Conservation (phyloP, 2,888 invertebrate genomes). For the Epinotia nisella region DNA sequence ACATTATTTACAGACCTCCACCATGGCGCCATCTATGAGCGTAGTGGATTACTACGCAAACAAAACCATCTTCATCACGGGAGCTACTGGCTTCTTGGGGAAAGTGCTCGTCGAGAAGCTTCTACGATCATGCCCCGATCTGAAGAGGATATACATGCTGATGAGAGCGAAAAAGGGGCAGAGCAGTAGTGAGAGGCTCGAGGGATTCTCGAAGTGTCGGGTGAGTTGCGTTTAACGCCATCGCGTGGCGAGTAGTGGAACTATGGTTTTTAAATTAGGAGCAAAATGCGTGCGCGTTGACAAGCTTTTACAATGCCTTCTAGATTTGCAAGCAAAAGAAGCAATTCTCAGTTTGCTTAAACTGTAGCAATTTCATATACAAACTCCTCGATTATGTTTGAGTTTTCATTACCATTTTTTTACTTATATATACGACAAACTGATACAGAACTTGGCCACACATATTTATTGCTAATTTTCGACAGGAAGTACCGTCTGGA, state of each 20-base stretch:
- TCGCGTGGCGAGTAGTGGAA: slow-evolving; percentile 45
- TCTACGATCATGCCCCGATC: slow-evolving; percentile 87
- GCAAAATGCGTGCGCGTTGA: no score
- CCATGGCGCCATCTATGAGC: slow-evolving; percentile 70
- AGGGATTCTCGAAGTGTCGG: slow-evolving; percentile 81
- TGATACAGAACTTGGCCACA: no score
- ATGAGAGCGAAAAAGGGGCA: slow-evolving; percentile 90
- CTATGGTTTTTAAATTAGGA: neutral
- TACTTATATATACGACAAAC: no score
- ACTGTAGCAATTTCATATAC: no score
- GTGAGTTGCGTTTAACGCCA: slow-evolving; percentile 62
- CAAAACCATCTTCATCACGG: slow-evolving; percentile 90
- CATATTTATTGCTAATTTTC: no score
- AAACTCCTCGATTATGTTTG: no score
- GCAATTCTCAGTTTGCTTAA: no score
- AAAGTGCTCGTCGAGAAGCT: slow-evolving; percentile 93
- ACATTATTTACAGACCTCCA: slow-evolving; percentile 39
- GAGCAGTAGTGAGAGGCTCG: slow-evolving; percentile 85
- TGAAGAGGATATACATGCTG: slow-evolving; percentile 88
- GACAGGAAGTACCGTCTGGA: no score
- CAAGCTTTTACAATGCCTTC: no score
- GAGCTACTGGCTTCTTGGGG: slow-evolving; percentile 93
- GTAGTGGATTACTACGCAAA: slow-evolving; percentile 85
- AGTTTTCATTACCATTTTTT: no score
- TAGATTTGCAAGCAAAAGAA: no score